Conservation (phyloP, 2,797 vertebrate species). For the Karalla daura region DNA sequence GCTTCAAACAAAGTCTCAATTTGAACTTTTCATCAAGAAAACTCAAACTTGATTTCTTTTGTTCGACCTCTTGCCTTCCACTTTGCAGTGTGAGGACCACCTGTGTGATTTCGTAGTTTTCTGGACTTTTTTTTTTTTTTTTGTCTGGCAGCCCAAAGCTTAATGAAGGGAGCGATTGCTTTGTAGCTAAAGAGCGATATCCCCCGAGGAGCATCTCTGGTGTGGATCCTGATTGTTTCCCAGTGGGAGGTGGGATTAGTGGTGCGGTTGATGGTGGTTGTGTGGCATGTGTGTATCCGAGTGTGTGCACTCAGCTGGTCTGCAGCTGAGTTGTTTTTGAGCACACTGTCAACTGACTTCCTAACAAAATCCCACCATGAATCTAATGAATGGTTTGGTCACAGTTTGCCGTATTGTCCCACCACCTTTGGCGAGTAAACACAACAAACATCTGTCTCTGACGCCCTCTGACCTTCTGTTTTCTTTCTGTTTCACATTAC, state of each 20-base stretch:
- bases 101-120: background rate
- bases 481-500: background rate
- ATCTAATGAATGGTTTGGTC: slow-evolving; percentile 42
- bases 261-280: slow-evolving; percentile 6
- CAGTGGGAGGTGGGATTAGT: slow-evolving; percentile 43
- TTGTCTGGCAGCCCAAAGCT: background rate
- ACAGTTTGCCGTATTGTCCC: slow-evolving; percentile 35
- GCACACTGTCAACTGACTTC: slow-evolving; percentile 47
- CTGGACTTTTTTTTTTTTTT: background rate
- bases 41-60: background rate
- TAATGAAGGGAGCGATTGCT: background rate
- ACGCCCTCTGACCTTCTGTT: background rate
- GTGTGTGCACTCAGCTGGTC: slow-evolving; percentile 62
- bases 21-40: background rate
- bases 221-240: slow-evolving; percentile 18
- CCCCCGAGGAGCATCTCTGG: slow-evolving; percentile 12
- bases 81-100: background rate
- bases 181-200: background rate
- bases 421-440: slow-evolving; percentile 34
- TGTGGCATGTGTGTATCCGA: slow-evolving; percentile 9
- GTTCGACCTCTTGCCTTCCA: background rate
- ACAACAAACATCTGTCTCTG: slow-evolving; percentile 30
- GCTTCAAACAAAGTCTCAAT: slow-evolving; percentile 27
- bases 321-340: slow-evolving; percentile 65
- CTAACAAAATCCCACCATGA: slow-evolving; percentile 33